Base-by-base conservation (phyloP, 2,888 invertebrate genomes). In the Heliconius sara region DNA sequence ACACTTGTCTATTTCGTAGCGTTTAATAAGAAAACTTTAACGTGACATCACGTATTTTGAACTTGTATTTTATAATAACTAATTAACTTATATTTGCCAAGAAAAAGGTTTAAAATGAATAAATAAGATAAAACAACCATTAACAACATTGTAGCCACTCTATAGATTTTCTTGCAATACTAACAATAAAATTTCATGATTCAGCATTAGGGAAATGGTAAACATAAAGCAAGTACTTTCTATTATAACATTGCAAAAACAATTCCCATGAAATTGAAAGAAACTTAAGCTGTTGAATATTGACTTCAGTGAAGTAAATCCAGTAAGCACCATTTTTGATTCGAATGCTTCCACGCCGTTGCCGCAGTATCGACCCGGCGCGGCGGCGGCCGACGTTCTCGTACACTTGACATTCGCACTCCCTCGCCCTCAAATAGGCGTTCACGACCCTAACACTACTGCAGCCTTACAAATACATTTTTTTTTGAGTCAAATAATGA, bases 391-490 rank as follows among this genome's bases (percentile, higher is more conserved):
- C 78, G 82, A 76, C 84, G 83, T 85, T 84, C 80, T 76, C 88
- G 91, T 92, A 92, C 92, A 92, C 93, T 93, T 92, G 93, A 92
- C 93, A 93, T 92, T 91, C 90, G 86, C 84, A 84, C 84, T 86
- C 85, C 86, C 85, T 84, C 84, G 83, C 85, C 85, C 84, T 84
- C 82, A 81, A 83, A 83, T 82, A 80, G 83, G 86, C 85, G 87
- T 89, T 89, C 87, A 88, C 83, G 84, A 85, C 85, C 85, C 83
- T 83, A 80, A 43, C 68, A 85, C 82, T 83, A 79, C 82, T 81
- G 68, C 72, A 80, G 66, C 79, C 79, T 67, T 75, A 75, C 70
- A 79, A 75, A 77, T 68, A 60, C n/a, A 3, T 43, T 67, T 78
- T 78, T 73, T 66, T 39, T 39, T 39, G 47, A 77, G 65, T 60